phyloP scores from a whole-genome alignment of 2,888 invertebrate species.

The Nasonovia ribisnigri region DNA sequence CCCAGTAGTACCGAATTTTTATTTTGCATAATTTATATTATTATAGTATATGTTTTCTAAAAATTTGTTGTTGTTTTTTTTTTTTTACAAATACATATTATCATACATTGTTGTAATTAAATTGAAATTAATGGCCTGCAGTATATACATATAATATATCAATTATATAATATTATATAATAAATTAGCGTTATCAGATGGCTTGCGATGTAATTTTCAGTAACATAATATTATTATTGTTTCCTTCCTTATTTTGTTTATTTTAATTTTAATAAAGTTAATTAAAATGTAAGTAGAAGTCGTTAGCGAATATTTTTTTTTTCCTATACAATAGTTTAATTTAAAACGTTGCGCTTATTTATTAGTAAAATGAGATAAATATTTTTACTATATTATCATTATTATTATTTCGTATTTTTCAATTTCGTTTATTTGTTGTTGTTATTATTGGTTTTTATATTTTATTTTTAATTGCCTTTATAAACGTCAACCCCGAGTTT shows the following conservation, averaged over 20 bases:
- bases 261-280: constrained; percentile 18
- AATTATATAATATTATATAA: constrained; percentile 14
- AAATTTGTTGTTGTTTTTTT: background rate
- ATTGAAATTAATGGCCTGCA: constrained; percentile 54
- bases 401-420: constrained; percentile 24
- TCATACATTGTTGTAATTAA: background rate
- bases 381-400: constrained; percentile 18
- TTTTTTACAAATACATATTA: background rate
- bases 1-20: constrained; percentile 33
- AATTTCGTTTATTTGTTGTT: background rate
- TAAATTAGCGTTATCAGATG: constrained; percentile 51
- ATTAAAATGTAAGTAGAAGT: constrained; percentile 53
- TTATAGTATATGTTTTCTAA: constrained; percentile 34
- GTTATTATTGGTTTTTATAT: background rate
- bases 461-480: constrained; percentile 32
- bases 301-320: constrained; percentile 40
- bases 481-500: constrained; percentile 7
- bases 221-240: constrained; percentile 47
- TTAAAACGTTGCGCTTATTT: constrained; percentile 53
- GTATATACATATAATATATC: background rate
- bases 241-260: constrained; percentile 50
- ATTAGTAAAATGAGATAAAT: constrained; percentile 38
- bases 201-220: constrained; percentile 58
- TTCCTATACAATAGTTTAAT: constrained; percentile 5
- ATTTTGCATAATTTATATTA: constrained; percentile 43